Base-by-base conservation (phyloP, 2,113 vertebrate genomes). In the Antennarius striatus region DNA sequence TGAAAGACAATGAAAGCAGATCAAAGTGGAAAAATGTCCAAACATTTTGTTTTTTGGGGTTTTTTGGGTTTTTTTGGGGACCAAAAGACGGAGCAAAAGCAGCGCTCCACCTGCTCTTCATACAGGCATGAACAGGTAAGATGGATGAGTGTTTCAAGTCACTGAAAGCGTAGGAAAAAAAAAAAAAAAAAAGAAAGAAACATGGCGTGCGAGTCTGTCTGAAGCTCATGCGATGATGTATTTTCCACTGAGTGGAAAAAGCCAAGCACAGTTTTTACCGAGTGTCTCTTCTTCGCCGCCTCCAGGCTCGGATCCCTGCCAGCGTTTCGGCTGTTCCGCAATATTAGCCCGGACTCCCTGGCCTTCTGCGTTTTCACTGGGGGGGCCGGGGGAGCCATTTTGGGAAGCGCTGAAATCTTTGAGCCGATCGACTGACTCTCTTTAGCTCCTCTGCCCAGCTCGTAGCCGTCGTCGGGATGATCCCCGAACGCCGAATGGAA, bases 291-390 rank as follows among this genome's bases (percentile, higher is more conserved):
- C 83, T 86, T 89, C 82, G 82, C 79, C 14, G 71, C 49, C 1
- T 94, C 92, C 72, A 80, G 73, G 75, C 75, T 77, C 8, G 76
- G 71, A 29, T 94, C 92, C 83, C 87, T 90, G 87, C 78, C 83
- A 9, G 63, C 79, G 60, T 64, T 92, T 57, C 90, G 90, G 76
- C 92, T 94, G 84, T 92, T 92, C 65, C 93, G 87, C 56, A 93
- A 91, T 58, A 93, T 92, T 12, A 93, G 87, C 45, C 89, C 92
- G 1, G 92, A 93, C 82, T 93, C 92, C 59, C 91, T 84, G 61
- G 90, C 92, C 85, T 93, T 94, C 88, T 92, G 89, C 43, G 91
- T 92, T 85, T 94, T 93, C 39, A 93, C 89, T 0, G 92, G 92
- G 1, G 92, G 92, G 7, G 88, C 88, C 6, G 93, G 93, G 5